Percentiles rank a stretch among this genome's conserved stretches.
These are phyloP conservation scores for Apamea epomidion DNA, from an alignment of 2,888 invertebrate species.

Conservation along the genomic window DNA sequence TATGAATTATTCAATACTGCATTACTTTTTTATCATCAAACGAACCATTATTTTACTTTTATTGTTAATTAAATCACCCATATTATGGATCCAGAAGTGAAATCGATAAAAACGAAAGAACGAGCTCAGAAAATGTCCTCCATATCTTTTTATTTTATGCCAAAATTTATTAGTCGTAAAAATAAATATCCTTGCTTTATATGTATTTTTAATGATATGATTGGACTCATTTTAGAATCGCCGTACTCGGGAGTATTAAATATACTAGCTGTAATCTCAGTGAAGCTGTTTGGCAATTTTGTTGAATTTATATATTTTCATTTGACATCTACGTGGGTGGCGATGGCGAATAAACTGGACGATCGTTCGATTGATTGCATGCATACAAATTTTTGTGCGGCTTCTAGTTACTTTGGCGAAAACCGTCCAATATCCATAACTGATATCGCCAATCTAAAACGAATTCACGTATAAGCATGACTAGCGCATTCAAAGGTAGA, in stretches of 20 bases:
- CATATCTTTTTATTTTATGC: slow-evolving; percentile 81
- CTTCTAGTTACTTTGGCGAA: slow-evolving; percentile 1
- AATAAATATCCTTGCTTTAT: slow-evolving; percentile 76
- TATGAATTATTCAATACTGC: slow-evolving; percentile 64
- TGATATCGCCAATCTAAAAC: slow-evolving; percentile 1
- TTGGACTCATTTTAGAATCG: slow-evolving; percentile 78
- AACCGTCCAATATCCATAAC: background rate
- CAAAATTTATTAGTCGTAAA: slow-evolving; percentile 86
- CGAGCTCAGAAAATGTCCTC: slow-evolving; percentile 80
- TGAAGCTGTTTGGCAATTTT: slow-evolving; percentile 47
- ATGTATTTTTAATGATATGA: slow-evolving; percentile 81
- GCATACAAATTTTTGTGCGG: slow-evolving; percentile 21
- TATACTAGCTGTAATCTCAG: slow-evolving; percentile 49
- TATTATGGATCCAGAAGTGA: slow-evolving; percentile 77
- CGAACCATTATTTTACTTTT: slow-evolving; percentile 74
- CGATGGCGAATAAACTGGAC: slow-evolving; percentile 38
- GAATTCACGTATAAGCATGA: background rate
- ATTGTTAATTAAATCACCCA: slow-evolving; percentile 80
- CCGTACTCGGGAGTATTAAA: slow-evolving; percentile 71
- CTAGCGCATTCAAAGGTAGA: background rate
- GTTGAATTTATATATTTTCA: slow-evolving; percentile 40
- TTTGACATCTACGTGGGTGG: slow-evolving; percentile 60
- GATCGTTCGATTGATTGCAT: slow-evolving; percentile 36
- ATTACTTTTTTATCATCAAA: slow-evolving; percentile 69
- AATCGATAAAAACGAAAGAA: slow-evolving; percentile 81